Percentiles rank a stretch among this genome's conserved stretches.
phyloP scores from a whole-genome alignment of 2,888 invertebrate genomes.

The Protonemura montana region DNA sequence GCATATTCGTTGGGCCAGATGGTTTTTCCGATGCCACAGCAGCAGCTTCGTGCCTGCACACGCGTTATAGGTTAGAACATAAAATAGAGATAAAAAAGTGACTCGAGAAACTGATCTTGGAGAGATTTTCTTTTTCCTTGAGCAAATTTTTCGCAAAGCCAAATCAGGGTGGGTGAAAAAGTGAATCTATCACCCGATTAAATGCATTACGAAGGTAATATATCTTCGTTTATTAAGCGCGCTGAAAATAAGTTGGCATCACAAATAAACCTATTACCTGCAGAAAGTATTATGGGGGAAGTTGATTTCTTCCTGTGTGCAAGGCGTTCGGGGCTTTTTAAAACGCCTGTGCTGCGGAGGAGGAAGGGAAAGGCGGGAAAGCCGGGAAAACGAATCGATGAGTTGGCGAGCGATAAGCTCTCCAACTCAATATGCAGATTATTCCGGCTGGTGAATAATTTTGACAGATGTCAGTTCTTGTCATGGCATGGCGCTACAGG shows the following conservation, averaged over 20 bases:
- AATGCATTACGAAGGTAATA: neutral
- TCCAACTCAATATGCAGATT: neutral
- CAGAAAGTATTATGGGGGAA: neutral
- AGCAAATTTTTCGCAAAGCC: neutral
- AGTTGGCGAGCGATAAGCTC: neutral
- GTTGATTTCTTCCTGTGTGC: neutral
- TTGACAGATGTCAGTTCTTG: slow-evolving; percentile 4
- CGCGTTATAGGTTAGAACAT: neutral
- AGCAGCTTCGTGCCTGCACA: neutral
- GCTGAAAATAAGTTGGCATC: neutral
- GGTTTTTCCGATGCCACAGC: slow-evolving; percentile 18
- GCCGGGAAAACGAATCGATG: neutral
- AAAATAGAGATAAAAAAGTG: neutral
- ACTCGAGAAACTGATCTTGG: slow-evolving; percentile 21
- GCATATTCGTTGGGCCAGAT: slow-evolving; percentile 17
- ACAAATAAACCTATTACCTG: slow-evolving; percentile 12
- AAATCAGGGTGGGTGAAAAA: slow-evolving; percentile 8
- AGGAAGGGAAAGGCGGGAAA: neutral
- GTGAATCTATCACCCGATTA: slow-evolving; percentile 13
- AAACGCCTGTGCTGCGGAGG: neutral
- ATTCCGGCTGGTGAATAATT: slow-evolving; percentile 7
- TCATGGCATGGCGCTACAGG: neutral
- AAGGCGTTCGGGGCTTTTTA: neutral
- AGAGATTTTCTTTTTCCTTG: neutral
- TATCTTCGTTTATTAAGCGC: neutral